Evolutionary conservation across 2,888 invertebrate genomes (phyloP).

Genomic region (Anthoptus insignis): DNA sequence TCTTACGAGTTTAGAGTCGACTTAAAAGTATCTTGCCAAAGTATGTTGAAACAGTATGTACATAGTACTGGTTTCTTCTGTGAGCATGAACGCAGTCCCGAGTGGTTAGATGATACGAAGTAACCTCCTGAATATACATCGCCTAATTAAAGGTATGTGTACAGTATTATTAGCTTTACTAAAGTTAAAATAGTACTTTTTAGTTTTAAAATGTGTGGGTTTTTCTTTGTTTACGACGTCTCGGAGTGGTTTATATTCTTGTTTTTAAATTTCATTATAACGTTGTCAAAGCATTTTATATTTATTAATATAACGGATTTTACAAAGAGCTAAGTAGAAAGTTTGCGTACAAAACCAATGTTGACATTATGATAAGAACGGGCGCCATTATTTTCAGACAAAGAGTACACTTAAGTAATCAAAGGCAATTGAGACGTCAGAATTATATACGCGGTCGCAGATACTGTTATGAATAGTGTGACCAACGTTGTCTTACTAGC

Average conservation of each 20-base stretch:
- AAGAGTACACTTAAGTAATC: constrained; percentile 52
- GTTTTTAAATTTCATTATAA: neutral
- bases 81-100: constrained; percentile 15
- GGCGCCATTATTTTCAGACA: constrained; percentile 36
- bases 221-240: neutral
- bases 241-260: neutral
- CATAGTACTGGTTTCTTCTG: constrained; percentile 36
- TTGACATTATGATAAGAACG: constrained; percentile 28
- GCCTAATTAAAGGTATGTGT: constrained; percentile 79
- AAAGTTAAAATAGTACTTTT: constrained; percentile 62
- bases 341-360: constrained; percentile 29
- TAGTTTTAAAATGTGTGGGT: constrained; percentile 30
- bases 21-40: constrained; percentile 74
- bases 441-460: constrained; percentile 51
- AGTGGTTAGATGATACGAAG: constrained; percentile 28
- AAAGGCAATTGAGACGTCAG: constrained; percentile 55
- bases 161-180: constrained; percentile 86
- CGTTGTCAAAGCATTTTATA: neutral
- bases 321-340: constrained; percentile 1
- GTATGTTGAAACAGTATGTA: constrained; percentile 50
- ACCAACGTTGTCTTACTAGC: neutral
- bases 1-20: constrained; percentile 22
- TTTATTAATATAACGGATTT: neutral
- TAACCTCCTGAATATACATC: constrained; percentile 53
- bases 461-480: constrained; percentile 46